A percentile compares a stretch with the other conserved stretches of the same genome.
Conservation (phyloP, 2,888 invertebrate genomes). For the Scelioninae gen. 2 region DNA sequence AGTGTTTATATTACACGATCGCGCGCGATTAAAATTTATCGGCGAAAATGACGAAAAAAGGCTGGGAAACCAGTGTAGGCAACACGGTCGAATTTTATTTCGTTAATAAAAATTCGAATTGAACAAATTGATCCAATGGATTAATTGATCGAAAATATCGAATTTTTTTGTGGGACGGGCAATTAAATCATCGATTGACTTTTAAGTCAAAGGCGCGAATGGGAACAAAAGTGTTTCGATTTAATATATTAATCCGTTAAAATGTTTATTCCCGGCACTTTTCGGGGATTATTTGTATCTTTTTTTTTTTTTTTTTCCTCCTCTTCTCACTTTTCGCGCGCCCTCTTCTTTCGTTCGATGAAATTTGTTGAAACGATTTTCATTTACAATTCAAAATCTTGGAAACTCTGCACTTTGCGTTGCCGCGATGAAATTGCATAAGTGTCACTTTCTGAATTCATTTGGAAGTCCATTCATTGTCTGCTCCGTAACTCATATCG, state of each 20-base stretch:
- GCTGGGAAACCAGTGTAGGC: too few species aligned
- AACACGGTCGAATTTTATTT: too few species aligned
- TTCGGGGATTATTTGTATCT: not conserved
- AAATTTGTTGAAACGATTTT: conserved; percentile 24
- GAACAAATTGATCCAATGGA: too few species aligned
- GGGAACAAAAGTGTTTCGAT: too few species aligned
- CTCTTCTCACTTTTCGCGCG: not conserved
- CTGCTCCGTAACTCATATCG: conserved; percentile 53
- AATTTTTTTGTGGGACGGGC: not conserved
- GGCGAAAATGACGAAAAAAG: not conserved
- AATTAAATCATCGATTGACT: not conserved
- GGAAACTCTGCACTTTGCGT: conserved; percentile 22
- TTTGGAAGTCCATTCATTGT: conserved; percentile 55
- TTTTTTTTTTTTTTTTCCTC: not conserved
- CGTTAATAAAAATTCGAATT: conserved; percentile 25
- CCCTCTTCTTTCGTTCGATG: conserved; percentile 1
- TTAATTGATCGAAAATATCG: too few species aligned
- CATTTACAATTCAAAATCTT: conserved; percentile 48
- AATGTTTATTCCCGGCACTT: too few species aligned
- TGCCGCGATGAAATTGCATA: conserved; percentile 30
- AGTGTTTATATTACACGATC: conserved; percentile 4
- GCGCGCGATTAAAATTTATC: conserved; percentile 9
- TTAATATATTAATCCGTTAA: too few species aligned
- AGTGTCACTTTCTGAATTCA: conserved; percentile 53
- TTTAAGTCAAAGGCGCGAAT: too few species aligned